Evolutionary conservation across 2,797 vertebrate species (phyloP).

Genomic region (Artibeus lituratus): DNA sequence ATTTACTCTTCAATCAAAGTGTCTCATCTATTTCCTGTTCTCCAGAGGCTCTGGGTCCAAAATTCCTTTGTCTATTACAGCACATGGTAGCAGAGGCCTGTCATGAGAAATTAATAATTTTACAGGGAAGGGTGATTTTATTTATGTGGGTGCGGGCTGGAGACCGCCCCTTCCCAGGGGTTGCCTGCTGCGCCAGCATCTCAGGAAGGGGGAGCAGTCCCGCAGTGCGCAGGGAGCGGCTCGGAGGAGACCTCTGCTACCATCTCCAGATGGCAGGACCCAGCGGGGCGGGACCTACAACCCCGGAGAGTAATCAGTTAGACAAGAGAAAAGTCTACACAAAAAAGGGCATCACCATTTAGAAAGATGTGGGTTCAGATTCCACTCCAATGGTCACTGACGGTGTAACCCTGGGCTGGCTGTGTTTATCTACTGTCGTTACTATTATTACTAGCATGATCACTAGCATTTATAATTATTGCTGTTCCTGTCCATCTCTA

Average conservation of each 20-base stretch:
- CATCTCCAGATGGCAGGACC: background rate
- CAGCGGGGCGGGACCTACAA: background rate
- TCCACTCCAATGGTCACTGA: background rate
- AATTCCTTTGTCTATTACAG: conserved; percentile 93
- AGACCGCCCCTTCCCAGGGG: conserved; percentile 38
- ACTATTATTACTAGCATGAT: background rate
- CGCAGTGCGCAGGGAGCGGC: background rate
- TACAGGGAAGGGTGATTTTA: conserved; percentile 79
- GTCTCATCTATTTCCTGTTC: conserved; percentile 97
- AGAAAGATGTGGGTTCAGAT: background rate
- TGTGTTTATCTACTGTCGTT: background rate
- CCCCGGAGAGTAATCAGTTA: background rate
- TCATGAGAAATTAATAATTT: conserved; percentile 87
- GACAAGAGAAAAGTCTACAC: background rate
- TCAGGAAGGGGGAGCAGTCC: background rate
- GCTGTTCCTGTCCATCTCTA: background rate
- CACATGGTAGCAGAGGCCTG: conserved; percentile 84
- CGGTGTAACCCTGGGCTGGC: background rate
- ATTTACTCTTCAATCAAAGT: conserved; percentile 93
- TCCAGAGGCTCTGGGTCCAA: conserved; percentile 90
- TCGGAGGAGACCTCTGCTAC: background rate
- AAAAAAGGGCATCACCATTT: background rate
- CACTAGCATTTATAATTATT: background rate
- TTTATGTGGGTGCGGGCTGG: conserved; percentile 58
- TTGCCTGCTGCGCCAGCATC: background rate